Conservation (phyloP, 1,140 invertebrate species). For the Drosophila suzukii region DNA sequence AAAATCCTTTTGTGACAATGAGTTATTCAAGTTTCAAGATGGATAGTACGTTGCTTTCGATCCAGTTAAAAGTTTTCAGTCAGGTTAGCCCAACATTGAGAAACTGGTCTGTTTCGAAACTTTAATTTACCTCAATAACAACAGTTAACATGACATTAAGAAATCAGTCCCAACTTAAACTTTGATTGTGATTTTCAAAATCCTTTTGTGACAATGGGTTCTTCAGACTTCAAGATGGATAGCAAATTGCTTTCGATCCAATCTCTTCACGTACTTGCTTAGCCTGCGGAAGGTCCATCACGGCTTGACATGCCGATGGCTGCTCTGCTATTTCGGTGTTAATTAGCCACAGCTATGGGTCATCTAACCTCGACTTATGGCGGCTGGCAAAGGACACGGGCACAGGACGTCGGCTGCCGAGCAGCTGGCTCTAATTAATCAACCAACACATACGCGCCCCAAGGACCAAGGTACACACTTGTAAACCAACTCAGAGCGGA, state of each 20-base stretch:
- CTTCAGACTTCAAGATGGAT: too few relatives aligned
- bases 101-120: too few relatives aligned
- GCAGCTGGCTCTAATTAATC: constrained; percentile 75
- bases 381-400: constrained; percentile 18
- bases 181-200: not conserved
- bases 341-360: constrained; percentile 49
- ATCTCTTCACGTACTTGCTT: not conserved
- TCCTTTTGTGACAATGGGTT: not conserved
- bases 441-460: constrained; percentile 47
- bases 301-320: constrained; percentile 4
- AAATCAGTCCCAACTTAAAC: too few relatives aligned
- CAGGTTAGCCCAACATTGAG: too few relatives aligned
- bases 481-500: constrained; percentile 15
- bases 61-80: not conserved
- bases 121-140: too few relatives aligned
- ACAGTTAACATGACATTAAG: too few relatives aligned
- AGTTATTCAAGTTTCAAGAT: too few relatives aligned
- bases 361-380: constrained; percentile 51
- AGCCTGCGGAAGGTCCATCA: not conserved
- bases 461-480: constrained; percentile 22
- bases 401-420: not conserved
- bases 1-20: not conserved
- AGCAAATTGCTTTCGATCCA: not conserved
- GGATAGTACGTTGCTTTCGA: not conserved
- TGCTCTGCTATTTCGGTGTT: constrained; percentile 45